Conservation (phyloP, 2,888 invertebrate species). For the Chrysomela aeneicollis region DNA sequence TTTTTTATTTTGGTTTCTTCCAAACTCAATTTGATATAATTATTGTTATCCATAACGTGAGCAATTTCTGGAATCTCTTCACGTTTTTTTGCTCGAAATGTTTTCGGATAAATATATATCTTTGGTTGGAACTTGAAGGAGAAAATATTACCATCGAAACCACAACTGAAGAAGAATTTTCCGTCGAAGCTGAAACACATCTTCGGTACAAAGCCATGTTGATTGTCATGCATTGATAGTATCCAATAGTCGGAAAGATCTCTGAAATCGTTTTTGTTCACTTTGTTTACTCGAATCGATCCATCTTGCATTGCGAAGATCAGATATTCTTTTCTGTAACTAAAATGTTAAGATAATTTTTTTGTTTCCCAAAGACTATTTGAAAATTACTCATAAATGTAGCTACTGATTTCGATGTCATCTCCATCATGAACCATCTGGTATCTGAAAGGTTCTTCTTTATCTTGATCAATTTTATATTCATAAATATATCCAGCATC, state of each 20-base stretch:
- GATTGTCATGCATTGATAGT: constrained; percentile 78
- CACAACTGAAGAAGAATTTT: constrained; percentile 67
- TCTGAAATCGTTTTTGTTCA: constrained; percentile 62
- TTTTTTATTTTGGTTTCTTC: constrained; percentile 76
- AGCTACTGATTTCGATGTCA: constrained; percentile 67
- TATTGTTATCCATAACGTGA: constrained; percentile 56
- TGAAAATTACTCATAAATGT: constrained; percentile 62
- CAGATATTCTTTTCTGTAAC: constrained; percentile 63
- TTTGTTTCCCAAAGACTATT: neutral
- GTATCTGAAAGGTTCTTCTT: constrained; percentile 59
- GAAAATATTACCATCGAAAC: constrained; percentile 71
- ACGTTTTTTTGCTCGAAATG: constrained; percentile 11
- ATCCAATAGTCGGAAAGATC: constrained; percentile 72
- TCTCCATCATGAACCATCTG: constrained; percentile 64
- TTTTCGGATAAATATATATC: constrained; percentile 44
- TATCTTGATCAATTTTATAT: constrained; percentile 61
- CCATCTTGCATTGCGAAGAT: constrained; percentile 71
- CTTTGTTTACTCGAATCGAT: constrained; percentile 65
- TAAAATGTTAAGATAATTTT: constrained; percentile 45
- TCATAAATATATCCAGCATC: constrained; percentile 76
- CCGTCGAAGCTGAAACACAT: constrained; percentile 71
- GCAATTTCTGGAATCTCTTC: constrained; percentile 36
- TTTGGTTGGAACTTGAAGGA: constrained; percentile 69
- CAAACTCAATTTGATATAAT: constrained; percentile 60
- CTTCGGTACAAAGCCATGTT: constrained; percentile 72